Percentiles rank a stretch among this genome's conserved stretches.
Conservation (phyloP, 2,888 invertebrate species). For the Siphonodentalium dalli region DNA sequence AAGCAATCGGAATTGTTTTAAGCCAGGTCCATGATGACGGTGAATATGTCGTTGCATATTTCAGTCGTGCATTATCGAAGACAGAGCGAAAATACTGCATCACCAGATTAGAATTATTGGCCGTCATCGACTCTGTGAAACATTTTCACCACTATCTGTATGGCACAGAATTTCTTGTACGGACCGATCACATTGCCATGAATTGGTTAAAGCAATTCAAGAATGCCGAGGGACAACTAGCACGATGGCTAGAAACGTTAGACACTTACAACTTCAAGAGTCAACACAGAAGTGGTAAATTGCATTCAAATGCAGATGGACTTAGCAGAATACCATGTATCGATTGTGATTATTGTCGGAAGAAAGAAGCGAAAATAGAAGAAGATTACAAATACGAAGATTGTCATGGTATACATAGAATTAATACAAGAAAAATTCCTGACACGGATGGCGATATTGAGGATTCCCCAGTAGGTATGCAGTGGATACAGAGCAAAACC, state of each 20-base stretch:
- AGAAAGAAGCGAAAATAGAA: too few species aligned
- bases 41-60: constrained; percentile 11
- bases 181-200: constrained; percentile 3
- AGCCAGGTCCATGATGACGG: constrained; percentile 6
- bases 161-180: not conserved
- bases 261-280: not conserved
- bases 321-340: too few species aligned
- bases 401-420: too few species aligned
- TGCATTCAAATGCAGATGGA: too few species aligned
- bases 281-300: not conserved
- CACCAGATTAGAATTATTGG: constrained; percentile 4
- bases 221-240: constrained; percentile 1
- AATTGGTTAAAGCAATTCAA: constrained; percentile 3
- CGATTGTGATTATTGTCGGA: too few species aligned
- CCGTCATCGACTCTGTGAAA: not conserved
- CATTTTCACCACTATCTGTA: constrained; percentile 5
- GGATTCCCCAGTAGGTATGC: too few species aligned
- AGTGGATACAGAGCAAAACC: too few species aligned
- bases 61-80: constrained; percentile 1
- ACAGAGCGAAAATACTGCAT: constrained; percentile 10
- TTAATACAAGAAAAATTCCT: too few species aligned
- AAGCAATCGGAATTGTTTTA: constrained; percentile 6
- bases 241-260: not conserved
- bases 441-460: too few species aligned
- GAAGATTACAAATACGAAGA: too few species aligned